Percentiles rank a stretch among this genome's conserved stretches.
Evolutionary conservation across 2,113 vertebrate genomes (phyloP).

Genomic region (Epinephelus cyanopodus): DNA sequence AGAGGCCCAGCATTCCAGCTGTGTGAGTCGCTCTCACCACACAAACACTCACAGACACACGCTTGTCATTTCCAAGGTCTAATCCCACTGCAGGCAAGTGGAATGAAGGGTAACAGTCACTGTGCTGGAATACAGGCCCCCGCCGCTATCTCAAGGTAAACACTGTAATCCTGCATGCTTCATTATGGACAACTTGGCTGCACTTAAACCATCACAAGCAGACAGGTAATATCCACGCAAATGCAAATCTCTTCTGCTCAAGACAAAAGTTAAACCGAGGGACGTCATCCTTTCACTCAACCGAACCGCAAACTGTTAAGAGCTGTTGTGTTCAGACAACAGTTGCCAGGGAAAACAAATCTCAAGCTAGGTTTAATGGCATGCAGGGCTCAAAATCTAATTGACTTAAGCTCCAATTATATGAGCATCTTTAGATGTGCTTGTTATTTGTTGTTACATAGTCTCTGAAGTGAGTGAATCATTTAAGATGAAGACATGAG

Average conservation of each 20-base stretch:
- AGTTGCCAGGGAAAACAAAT: slow-evolving; percentile 28
- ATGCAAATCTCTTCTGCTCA: neutral
- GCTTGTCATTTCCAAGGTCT: slow-evolving; percentile 60
- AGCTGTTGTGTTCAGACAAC: slow-evolving; percentile 13
- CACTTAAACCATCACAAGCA: neutral
- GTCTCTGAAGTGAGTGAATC: slow-evolving; percentile 13
- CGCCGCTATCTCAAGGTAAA: slow-evolving; percentile 8
- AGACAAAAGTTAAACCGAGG: neutral
- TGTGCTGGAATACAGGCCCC: neutral
- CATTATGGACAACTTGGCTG: neutral
- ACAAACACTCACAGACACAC: slow-evolving; percentile 50
- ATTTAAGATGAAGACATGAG: neutral
- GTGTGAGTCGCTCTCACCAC: slow-evolving; percentile 59
- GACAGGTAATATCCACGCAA: slow-evolving; percentile 3
- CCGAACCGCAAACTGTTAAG: neutral
- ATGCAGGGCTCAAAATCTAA: slow-evolving; percentile 15
- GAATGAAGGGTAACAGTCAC: slow-evolving; percentile 18
- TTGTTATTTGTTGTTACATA: neutral
- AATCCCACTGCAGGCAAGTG: slow-evolving; percentile 43
- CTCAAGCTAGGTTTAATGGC: slow-evolving; percentile 10
- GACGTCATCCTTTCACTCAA: neutral
- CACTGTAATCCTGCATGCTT: neutral
- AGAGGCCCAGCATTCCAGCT: slow-evolving; percentile 76
- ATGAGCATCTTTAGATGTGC: slow-evolving; percentile 1
- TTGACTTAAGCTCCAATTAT: slow-evolving; percentile 21